Evolutionary conservation across 2,113 vertebrate species (phyloP), one percentile per base, ranked within the genome.

Genomic region (Corydoras maculifer): DNA sequence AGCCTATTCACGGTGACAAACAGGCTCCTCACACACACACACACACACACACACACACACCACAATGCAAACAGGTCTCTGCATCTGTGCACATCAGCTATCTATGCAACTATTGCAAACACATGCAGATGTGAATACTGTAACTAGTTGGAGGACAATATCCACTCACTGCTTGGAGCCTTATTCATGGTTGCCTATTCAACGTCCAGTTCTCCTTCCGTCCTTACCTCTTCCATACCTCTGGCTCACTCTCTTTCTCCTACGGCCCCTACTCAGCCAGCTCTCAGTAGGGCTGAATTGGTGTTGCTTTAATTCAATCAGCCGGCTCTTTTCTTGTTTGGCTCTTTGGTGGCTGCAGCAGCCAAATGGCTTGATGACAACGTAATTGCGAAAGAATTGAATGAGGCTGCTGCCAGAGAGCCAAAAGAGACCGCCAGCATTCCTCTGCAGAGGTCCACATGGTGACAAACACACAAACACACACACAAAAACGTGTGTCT

Each of bases 1-100:
- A 90, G 86, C 88, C 62, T 82, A 92, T 95, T 97, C 93, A 94
- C 84, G 78, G 83, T 86, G 86, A 93, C 94, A 95, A 93, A 94
- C 88, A 86, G 91, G 89, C 88, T 93, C 79, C n/a, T 83, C 25
- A 9, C 70, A 66, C n/a, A 70, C 80, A 82, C 84, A 63, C 75
- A 73, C 30, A 73, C 74, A 73, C 66, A 64, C 75, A 72, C 73
- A 54, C 66, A 64, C 75, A 72, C 73, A 54, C 60, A 31, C 58
- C 60, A 57, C 43, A 25, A 73, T 51, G 13, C 73, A 76, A 55
- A 29, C 53, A 58, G 25, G 30, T 55, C 58, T 48, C 9, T 75
- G 58, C 55, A 69, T 62, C 68, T 59, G 30, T 73, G 58, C 48
- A 54, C 5, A 9, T 15, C 31, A 50, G 62, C 32, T 30, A 55